Percentiles rank a stretch among this genome's conserved stretches.
phyloP scores from a whole-genome alignment of 2,888 invertebrate genomes.

The Phalangium opilio region DNA sequence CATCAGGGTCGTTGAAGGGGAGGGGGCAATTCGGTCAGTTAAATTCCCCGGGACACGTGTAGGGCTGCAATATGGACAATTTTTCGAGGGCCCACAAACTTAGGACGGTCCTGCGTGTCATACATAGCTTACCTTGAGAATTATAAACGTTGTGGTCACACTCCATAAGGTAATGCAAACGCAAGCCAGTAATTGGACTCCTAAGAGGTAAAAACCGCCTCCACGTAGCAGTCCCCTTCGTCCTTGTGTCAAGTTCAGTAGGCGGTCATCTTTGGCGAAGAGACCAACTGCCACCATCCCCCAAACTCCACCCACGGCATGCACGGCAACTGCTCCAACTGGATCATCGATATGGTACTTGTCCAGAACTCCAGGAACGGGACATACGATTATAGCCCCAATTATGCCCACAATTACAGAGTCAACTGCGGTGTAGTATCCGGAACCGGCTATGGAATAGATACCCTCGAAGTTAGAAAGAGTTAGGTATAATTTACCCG shows the following conservation, averaged over 20 bases:
- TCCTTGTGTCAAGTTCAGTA: constrained; percentile 26
- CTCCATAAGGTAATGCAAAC: constrained; percentile 61
- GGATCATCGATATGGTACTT: constrained; percentile 68
- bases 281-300: constrained; percentile 74
- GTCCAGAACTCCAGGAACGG: constrained; percentile 58
- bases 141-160: constrained; percentile 42
- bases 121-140: constrained; percentile 10
- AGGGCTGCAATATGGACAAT: no score
- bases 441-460: constrained; percentile 24
- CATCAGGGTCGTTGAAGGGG: no score
- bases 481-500: no score
- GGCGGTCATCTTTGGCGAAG: constrained; percentile 50
- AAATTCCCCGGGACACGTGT: no score
- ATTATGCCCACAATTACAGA: constrained; percentile 62
- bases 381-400: constrained; percentile 56
- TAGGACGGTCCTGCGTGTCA: no score
- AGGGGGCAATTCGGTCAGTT: no score
- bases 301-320: constrained; percentile 45
- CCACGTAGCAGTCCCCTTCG: constrained; percentile 38
- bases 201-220: constrained; percentile 74
- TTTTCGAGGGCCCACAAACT: no score
- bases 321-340: constrained; percentile 77
- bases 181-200: constrained; percentile 58
- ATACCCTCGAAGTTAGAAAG: no score
- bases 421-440: constrained; percentile 68